Evolutionary conservation across 92 coral and sea anemone genomes (phyloP), one percentile per base, ranked within the genome.

Genomic region (Bergia sp.): DNA sequence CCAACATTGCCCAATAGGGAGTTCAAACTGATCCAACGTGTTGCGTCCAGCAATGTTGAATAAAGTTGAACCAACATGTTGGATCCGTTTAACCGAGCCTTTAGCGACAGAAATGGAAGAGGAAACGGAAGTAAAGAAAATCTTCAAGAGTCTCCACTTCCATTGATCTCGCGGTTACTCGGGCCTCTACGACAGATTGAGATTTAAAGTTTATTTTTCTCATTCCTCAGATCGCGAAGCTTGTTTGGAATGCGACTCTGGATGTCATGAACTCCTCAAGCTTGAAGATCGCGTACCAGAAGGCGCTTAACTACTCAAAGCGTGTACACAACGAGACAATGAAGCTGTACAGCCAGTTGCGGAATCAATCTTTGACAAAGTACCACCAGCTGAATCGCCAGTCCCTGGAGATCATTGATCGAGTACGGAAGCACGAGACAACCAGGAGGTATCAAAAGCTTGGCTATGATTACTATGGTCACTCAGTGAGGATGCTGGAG

Each of bases 201-300:
- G 9, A 37, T 79, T 41, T 44, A 15, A 47, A 23, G 7, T 8
- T 23, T 37, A 9, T 21, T 82, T 18, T 37, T 64, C 49, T 16
- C 13, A 39, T 40, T 18, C 55, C 79, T 7, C 23, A 84, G 87
- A 47, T 84, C 21, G 80, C 88, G 83, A 80, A 76, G 23, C 53
- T 89, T 1, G 93, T 83, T 2, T 88, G 88, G 85, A 91, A 93
- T 74, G 90, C 89, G 67, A 76, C 95, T 2, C 16, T 80, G 10
- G 96, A 95, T 65, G 86, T 95, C 89, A 89, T 89, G 89, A 94
- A 95, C 67, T 95, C 98, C 12, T 80, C 92, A 5, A 85, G 73
- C 76, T 72, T 91, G 37, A 82, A 55, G 73, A 92, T 88, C 29
- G 93, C 93, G 8, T 88, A 83, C 57, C 45, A 72, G 16, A 94